phyloP scores from a whole-genome alignment of 2,113 vertebrate species.

The Brachypteracias leptosomus region DNA sequence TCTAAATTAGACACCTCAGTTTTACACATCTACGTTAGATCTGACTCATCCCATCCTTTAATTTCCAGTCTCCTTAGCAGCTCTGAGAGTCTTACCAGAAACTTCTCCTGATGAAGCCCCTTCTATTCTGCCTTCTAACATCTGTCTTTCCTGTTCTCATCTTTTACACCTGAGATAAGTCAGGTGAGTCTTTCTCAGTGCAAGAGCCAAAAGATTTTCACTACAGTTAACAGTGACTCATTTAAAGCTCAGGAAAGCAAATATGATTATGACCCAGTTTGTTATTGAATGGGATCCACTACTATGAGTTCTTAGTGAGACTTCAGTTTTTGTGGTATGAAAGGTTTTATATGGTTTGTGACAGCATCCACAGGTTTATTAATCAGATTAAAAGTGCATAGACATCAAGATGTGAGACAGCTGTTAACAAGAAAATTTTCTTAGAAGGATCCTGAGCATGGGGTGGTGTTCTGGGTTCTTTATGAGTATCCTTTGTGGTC shows the following conservation, averaged over 20 bases:
- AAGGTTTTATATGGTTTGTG: not conserved
- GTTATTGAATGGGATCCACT: not conserved
- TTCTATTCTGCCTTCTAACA: not conserved
- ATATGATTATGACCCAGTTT: not conserved
- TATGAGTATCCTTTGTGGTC: not conserved
- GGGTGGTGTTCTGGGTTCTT: not conserved
- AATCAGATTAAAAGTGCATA: not conserved
- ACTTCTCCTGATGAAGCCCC: not conserved
- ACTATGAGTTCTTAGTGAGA: not conserved
- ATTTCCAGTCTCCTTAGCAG: not conserved
- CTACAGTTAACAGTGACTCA: rapidly evolving
- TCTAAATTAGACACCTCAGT: not conserved
- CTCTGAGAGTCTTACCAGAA: not conserved
- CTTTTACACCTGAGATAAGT: not conserved
- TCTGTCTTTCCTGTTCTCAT: not conserved
- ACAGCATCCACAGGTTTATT: not conserved
- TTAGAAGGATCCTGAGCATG: not conserved
- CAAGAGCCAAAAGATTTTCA: not conserved
- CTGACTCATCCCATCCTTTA: not conserved
- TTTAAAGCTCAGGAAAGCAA: not conserved
- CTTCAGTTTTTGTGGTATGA: not conserved
- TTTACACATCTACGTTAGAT: not conserved
- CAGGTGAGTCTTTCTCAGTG: not conserved
- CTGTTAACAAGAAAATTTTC: not conserved
- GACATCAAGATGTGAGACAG: not conserved